Evolutionary conservation across 2,888 invertebrate species (phyloP), one percentile per base, ranked within the genome.

Genomic region (Scaptomyza tumidula): DNA sequence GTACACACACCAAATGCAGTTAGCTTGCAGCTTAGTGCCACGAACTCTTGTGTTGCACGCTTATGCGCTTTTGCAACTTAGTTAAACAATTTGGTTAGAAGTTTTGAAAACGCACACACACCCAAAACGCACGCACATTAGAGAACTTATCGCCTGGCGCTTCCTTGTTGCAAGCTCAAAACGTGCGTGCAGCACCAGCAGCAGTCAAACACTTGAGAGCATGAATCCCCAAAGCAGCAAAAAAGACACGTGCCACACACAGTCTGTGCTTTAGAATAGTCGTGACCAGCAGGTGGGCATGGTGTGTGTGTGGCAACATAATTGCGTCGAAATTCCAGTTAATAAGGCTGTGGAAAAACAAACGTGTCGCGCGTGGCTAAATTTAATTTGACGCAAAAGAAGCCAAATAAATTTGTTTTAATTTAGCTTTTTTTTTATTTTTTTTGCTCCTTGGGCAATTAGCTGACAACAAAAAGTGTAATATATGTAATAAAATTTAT

Each of bases 71-170:
- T 81, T 67, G 61, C 75, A 81, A 81, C 82, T 85, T 78, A 85
- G 82, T 76, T 87, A 85, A 83, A 87, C 79, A 83, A 83, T 85
- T 83, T 87, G 71, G 74, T 81, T 79, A 78, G 81, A 81, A 83
- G 79, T 87, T 86, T 50, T 41, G 61, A 71, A 68, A 70, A 27
- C 6, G 55, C 37, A 57, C 48, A 39, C 54, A 49, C 54, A 66
- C 49, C 66, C 54, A 52, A 54, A 60, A n/a, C 19, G 5, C 14
- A 43, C 10, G 11, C 56, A 33, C 54, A 14, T 39, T 27, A 19
- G 24, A 10, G 24, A 33, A 50, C 27, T 35, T 35, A 24, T 16
- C 43, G 41, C 31, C 33, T 41, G 46, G 41, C 37, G 54, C 53
- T 41, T 29, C 11, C 41, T 56, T 41, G 52, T 49, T 59, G 62